phyloP scores from a whole-genome alignment of 2,113 vertebrate genomes.

The Seriola rivoliana region DNA sequence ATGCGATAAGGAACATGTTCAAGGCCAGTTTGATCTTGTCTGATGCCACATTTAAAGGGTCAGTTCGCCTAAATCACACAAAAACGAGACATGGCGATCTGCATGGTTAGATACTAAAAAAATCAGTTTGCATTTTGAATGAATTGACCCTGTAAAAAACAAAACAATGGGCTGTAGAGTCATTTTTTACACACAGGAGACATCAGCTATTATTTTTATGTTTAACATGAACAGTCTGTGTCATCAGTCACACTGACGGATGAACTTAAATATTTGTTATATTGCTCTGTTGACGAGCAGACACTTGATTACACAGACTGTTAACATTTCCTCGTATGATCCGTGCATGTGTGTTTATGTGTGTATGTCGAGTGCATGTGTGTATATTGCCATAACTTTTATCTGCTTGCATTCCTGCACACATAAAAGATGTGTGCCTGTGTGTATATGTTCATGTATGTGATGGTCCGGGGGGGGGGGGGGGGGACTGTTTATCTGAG shows the following conservation, averaged over 20 bases:
- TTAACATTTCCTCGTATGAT: slow-evolving; percentile 26
- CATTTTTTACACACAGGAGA: not conserved
- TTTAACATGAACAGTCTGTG: slow-evolving; percentile 1
- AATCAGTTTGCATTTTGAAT: not conserved
- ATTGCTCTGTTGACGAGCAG: slow-evolving; percentile 10
- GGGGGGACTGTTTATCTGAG: slow-evolving; percentile 65
- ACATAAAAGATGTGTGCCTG: slow-evolving; percentile 47
- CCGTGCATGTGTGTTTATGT: slow-evolving; percentile 15
- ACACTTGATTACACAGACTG: slow-evolving; percentile 15
- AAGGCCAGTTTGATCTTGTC: no score
- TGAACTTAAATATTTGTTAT: slow-evolving; percentile 23
- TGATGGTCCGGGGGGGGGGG: slow-evolving; percentile 16
- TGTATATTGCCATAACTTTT: slow-evolving; percentile 42
- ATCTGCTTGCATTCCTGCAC: slow-evolving; percentile 57
- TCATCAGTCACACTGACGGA: slow-evolving; percentile 6
- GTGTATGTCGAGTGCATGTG: slow-evolving; percentile 44
- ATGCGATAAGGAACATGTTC: no score
- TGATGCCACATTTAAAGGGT: no score
- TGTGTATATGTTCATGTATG: slow-evolving; percentile 45
- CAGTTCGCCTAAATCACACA: no score
- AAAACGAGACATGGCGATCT: no score
- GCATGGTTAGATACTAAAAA: not conserved
- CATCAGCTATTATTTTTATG: slow-evolving; percentile 4
- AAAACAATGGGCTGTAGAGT: not conserved
- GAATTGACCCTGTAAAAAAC: not conserved